Conservation (phyloP, 2,797 vertebrate genomes). For the Anas bernieri region DNA sequence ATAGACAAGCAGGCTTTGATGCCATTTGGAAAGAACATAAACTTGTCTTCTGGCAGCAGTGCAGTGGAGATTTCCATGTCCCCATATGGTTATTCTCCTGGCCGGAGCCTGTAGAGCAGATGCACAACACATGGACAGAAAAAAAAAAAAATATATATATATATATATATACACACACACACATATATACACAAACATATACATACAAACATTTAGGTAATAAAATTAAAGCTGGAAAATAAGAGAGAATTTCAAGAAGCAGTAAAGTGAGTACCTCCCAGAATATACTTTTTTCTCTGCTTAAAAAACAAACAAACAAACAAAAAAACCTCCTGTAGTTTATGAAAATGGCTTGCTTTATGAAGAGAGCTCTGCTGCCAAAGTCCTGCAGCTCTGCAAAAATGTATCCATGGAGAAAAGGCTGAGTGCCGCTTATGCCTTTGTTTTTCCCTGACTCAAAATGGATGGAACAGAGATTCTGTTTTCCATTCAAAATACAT, state of each 20-base stretch:
- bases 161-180: not conserved
- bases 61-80: conserved; percentile 61
- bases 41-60: conserved; percentile 61
- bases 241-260: conserved; percentile 40
- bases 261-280: not conserved
- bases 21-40: conserved; percentile 67
- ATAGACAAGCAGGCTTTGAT: conserved; percentile 35
- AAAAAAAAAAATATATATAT: not conserved
- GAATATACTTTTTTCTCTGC: conserved; percentile 7
- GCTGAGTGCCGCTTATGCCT: not conserved
- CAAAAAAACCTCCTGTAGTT: not conserved
- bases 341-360: conserved; percentile 46
- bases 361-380: conserved; percentile 25
- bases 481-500: conserved; percentile 70
- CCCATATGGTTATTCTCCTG: conserved; percentile 69
- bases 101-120: conserved; percentile 51
- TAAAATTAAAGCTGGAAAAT: conserved; percentile 41
- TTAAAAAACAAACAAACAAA: not conserved
- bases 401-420: conserved; percentile 51
- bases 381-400: conserved; percentile 43
- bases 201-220: not conserved
- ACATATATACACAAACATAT: too few species aligned
- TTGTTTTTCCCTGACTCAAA: conserved; percentile 54
- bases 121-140: conserved; percentile 64
- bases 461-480: conserved; percentile 45